phyloP scores from a whole-genome alignment of 2,888 invertebrate genomes.

The Microdon myrmicae region DNA sequence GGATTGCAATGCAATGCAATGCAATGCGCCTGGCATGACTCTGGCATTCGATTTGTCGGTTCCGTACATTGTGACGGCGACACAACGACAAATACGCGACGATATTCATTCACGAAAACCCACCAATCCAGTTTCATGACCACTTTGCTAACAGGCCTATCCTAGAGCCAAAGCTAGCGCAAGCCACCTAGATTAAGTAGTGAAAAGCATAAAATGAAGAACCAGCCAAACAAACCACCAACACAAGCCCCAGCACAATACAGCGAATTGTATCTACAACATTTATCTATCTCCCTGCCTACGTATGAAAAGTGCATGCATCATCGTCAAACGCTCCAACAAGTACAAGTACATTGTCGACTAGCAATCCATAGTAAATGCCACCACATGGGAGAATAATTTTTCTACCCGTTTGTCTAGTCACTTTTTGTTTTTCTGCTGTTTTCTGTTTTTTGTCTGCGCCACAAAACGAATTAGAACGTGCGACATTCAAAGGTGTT shows the following conservation, averaged over 20 bases:
- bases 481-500: not conserved
- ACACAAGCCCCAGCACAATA: constrained; percentile 29
- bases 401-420: too few relatives aligned
- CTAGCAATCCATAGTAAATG: constrained; percentile 24
- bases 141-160: constrained; percentile 34
- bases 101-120: constrained; percentile 52
- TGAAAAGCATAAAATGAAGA: constrained; percentile 33
- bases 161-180: too few relatives aligned
- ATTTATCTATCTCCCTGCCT: constrained; percentile 38
- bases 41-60: constrained; percentile 40
- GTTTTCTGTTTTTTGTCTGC: constrained; percentile 23
- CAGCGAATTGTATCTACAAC: too few relatives aligned
- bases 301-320: constrained; percentile 47
- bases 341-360: constrained; percentile 21
- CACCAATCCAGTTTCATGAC: constrained; percentile 51
- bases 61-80: constrained; percentile 26
- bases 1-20: constrained; percentile 42
- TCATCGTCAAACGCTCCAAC: constrained; percentile 45
- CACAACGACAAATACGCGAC: constrained; percentile 16
- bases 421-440: not conserved
- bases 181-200: constrained; percentile 45
- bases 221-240: constrained; percentile 25
- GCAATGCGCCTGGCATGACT: constrained; percentile 34
- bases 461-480: not conserved
- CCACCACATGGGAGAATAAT: constrained; percentile 16